Evolutionary conservation across 1,140 invertebrate species (phyloP), one percentile per base, ranked within the genome.

Genomic region (Tribolium castaneum): DNA sequence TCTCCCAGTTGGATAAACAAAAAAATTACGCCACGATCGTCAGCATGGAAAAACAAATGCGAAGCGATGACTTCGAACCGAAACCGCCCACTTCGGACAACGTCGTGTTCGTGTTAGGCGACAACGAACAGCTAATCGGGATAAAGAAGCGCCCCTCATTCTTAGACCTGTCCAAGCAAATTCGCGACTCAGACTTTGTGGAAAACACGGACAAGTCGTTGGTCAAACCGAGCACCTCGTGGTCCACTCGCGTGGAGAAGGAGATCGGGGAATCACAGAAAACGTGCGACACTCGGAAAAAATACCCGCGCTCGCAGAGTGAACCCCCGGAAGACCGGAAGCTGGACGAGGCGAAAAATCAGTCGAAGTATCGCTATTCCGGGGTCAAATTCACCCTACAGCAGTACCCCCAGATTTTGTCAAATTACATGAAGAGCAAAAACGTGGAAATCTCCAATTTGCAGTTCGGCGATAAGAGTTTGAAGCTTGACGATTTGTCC

Each of bases 91-190:
- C 5, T 30, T 30, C 25, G 25, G 25, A 82, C 45, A 79, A 83
- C 77, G 93, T 94, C 0, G 87, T 93, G n/a, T 95, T 95, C 83
- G 93, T 93, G 6, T 87, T 95, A 9, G 94, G 94, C n/a, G 93
- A 93, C 62, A 91, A 94, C 84, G 93, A 94, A 54, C 90, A 91
- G 80, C 82, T 92, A 70, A 88, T 92, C 7, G 87, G 89, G 7
- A 80, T 90, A 52, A 91, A 90, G 81, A 90, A 75, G 45, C 25
- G 78, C 35, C 80, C 78, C 1, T 70, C 78, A 14, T 70, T 50
- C 34, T 16, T 81, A 6, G 51, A 62, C 72, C 73, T 76, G 12
- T 59, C 22, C 12, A 77, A 49, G 54, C 49, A 78, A 16, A 72
- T 73, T 50, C 78, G 74, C 49, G 80, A 81, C 70, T 62, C 76